phyloP scores from a whole-genome alignment of 2,797 vertebrate species.

The Chloroceryle inda region DNA sequence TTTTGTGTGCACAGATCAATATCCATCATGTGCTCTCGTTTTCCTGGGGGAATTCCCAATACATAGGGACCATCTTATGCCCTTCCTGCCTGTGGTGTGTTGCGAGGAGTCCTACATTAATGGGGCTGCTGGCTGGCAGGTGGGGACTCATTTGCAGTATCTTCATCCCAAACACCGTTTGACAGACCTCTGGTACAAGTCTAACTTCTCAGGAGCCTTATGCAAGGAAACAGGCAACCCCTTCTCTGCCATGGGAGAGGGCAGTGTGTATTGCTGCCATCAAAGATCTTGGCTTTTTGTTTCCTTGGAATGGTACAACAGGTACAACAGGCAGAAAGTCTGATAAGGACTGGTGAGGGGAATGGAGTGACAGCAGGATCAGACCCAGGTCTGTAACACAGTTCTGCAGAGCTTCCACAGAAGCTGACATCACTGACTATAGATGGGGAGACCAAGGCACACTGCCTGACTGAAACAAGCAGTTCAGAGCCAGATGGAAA shows the following conservation, averaged over 20 bases:
- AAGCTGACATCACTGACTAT: not conserved
- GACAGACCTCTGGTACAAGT: not conserved
- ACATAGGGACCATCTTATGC: not conserved
- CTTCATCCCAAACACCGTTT: not conserved
- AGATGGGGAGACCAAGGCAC: not conserved
- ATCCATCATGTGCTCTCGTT: no score
- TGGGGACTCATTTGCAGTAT: not conserved
- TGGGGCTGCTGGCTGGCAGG: not conserved
- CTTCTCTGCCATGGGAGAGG: not conserved
- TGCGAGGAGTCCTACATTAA: not conserved
- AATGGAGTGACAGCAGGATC: not conserved
- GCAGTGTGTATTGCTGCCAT: not conserved
- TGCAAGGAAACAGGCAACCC: not conserved
- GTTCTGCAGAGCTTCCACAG: no score
- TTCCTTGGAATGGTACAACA: not conserved
- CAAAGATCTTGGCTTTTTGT: not conserved
- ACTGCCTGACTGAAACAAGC: not conserved
- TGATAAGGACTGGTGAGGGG: not conserved
- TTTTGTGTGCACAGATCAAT: not conserved
- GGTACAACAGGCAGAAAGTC: not conserved
- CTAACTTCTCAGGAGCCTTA: not conserved
- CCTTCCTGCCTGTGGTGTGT: not conserved
- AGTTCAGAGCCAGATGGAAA: not conserved
- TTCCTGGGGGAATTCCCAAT: not conserved
- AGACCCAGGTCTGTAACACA: not conserved